Conservation (phyloP, 1,140 invertebrate genomes). For the Adelges cooleyi region DNA sequence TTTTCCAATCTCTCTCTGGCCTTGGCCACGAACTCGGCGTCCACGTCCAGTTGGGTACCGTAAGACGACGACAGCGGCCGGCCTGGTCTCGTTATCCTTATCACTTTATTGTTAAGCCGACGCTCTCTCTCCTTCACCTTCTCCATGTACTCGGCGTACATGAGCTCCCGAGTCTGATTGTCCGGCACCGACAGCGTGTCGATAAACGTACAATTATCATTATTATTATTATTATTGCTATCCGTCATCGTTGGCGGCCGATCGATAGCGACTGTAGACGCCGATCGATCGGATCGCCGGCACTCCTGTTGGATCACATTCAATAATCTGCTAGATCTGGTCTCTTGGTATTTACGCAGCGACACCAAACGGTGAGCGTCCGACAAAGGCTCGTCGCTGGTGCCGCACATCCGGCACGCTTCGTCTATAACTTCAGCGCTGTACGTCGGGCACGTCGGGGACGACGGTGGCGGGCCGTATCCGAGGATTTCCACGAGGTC, state of each 20-base stretch:
- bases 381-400: constrained; percentile 24
- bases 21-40: constrained; percentile 34
- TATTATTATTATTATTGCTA: neutral
- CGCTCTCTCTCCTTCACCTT: constrained; percentile 66
- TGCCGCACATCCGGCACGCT: constrained; percentile 36
- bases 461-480: constrained; percentile 41
- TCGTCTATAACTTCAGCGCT: constrained; percentile 48
- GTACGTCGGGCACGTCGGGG: constrained; percentile 50
- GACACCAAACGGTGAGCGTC: constrained; percentile 14
- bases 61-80: constrained; percentile 1
- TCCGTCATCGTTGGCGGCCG: neutral
- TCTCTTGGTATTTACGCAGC: constrained; percentile 28
- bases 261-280: neutral
- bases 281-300: neutral
- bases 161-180: constrained; percentile 39
- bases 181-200: constrained; percentile 37
- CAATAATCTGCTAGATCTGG: constrained; percentile 15
- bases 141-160: constrained; percentile 70
- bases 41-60: constrained; percentile 1
- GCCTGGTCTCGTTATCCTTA: constrained; percentile 44
- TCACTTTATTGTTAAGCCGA: constrained; percentile 60
- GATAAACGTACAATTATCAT: constrained; percentile 29
- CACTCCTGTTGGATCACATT: neutral
- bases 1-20: constrained; percentile 43
- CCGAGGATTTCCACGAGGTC: neutral